These are phyloP conservation scores for Tinea pellionella DNA, from an alignment of 2,888 invertebrate species.

Conservation along the genomic window DNA sequence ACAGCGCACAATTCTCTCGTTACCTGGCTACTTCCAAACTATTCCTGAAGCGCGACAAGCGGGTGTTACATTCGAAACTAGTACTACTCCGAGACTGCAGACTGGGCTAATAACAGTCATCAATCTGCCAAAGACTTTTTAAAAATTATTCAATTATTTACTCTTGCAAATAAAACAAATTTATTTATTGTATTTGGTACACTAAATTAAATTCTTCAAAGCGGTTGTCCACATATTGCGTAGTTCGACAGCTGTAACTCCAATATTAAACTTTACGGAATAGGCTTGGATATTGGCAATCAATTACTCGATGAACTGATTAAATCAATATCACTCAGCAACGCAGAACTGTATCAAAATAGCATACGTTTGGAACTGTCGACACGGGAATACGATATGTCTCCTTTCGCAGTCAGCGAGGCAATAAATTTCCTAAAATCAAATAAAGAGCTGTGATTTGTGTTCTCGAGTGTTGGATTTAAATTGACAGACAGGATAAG, in stretches of 20 bases:
- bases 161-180: not conserved
- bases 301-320: slow-evolving; percentile 7
- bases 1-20: no score
- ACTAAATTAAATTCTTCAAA: not conserved
- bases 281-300: slow-evolving; percentile 2
- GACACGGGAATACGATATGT: slow-evolving; percentile 26
- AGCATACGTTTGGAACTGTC: slow-evolving; percentile 4
- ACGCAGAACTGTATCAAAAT: slow-evolving; percentile 8
- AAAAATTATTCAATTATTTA: no score
- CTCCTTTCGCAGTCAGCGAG: slow-evolving; percentile 27
- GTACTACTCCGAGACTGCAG: no score
- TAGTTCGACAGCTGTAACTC: not conserved
- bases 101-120: no score
- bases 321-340: slow-evolving; percentile 8
- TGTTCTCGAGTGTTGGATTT: slow-evolving; percentile 23
- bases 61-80: no score
- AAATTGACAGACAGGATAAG: slow-evolving; percentile 22
- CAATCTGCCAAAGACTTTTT: no score
- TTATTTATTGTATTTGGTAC: not conserved
- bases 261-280: not conserved
- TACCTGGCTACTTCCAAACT: no score
- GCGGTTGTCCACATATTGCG: not conserved
- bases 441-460: slow-evolving; percentile 36
- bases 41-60: no score
- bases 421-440: slow-evolving; percentile 36